phyloP scores from a whole-genome alignment of 2,888 invertebrate genomes.

The Pelosia muscerda region DNA sequence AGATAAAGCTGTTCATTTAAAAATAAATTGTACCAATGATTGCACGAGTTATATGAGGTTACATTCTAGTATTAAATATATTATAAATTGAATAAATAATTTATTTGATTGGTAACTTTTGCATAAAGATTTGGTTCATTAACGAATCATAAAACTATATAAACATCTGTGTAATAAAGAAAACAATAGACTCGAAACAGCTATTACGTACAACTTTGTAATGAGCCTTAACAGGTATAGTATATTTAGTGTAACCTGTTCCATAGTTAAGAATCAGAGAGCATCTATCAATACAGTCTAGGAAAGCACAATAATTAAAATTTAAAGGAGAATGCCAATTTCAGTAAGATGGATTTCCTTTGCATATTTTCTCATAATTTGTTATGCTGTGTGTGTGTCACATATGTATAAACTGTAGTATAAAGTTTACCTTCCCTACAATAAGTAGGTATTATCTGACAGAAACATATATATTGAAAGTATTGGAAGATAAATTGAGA shows the following conservation, averaged over 20 bases:
- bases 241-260: slow-evolving; percentile 7
- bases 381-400: no score
- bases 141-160: slow-evolving; percentile 25
- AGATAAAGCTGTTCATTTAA: slow-evolving; percentile 1
- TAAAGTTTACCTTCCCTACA: no score
- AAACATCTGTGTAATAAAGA: slow-evolving; percentile 18
- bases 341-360: no score
- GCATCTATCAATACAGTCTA: slow-evolving; percentile 33
- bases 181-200: slow-evolving; percentile 12
- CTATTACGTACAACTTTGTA: slow-evolving; percentile 6
- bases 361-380: no score
- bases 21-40: slow-evolving; percentile 5
- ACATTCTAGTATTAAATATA: background rate
- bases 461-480: no score
- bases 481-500: no score
- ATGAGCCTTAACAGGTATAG: slow-evolving; percentile 2
- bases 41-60: background rate
- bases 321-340: no score
- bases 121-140: slow-evolving; percentile 22
- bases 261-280: slow-evolving; percentile 35
- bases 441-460: no score
- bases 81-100: background rate
- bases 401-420: no score
- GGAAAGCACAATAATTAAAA: slow-evolving; percentile 27
- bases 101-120: slow-evolving; percentile 37